Base-by-base conservation (phyloP, 2,888 invertebrate species). In the Nycteola revayana region DNA sequence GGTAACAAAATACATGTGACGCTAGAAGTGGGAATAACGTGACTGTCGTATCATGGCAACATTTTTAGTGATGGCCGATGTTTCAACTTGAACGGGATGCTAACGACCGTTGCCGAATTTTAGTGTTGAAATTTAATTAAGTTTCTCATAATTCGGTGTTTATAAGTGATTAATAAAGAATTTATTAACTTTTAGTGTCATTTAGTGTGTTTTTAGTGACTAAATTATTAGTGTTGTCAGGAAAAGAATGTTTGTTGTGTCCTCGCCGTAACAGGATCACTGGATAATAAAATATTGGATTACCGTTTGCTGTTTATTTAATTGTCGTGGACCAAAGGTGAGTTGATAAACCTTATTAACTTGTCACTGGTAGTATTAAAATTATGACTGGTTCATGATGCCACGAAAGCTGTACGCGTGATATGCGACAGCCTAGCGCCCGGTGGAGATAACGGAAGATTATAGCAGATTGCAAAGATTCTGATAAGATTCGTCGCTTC, bases 21-120 rank as follows among this genome's bases (percentile, higher is more conserved):
- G 36, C 49, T 36, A 47, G 57, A 43, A 52, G 52, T 49, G 63
- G 67, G 62, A 69, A 65, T 70, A 79, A 78, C 76, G 80, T 83
- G 79, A 85, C 77, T 69, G 50, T 60, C 42, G 48, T 47, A 57
- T 43, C 37, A 51, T 75, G 72, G 76, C 70, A 76, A 76, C 75
- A 76, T 79, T 84, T 75, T 75, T 51, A 87, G 87, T 86, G 69
- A 87, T 88, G 87, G 87, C 87, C 81, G 86, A 78, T 85, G 71
- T 69, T 79, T 81, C 75, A 70, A 49, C 69, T 79, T 74, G 74
- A 68, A 61, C 65, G 71, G 75, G 64, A 61, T 76, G 77, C 55
- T 58, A 64, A 62, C 65, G 69, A 70, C 65, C 63, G 73, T 76
- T 76, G 66, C 74, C 66, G 75, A 73, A 80, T 75, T 75, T 75